Conservation (phyloP, 2,797 vertebrate species). For the Trachops cirrhosus region DNA sequence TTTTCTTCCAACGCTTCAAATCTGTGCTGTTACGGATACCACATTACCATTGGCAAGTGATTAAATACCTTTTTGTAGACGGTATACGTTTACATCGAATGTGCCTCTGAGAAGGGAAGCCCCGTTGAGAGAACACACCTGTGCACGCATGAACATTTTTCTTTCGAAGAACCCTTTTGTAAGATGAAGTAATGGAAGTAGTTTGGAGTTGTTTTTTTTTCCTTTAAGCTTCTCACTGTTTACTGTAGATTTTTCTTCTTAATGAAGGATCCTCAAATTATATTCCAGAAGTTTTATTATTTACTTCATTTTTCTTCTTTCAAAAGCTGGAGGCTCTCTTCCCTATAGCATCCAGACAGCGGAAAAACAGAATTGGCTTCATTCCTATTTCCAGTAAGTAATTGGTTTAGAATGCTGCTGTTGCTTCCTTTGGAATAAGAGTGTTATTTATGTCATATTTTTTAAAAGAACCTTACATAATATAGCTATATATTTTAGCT, state of each 20-base stretch:
- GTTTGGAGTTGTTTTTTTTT: not conserved
- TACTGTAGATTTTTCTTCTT: constrained; percentile 25
- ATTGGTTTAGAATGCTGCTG: not conserved
- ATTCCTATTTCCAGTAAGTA: constrained; percentile 96
- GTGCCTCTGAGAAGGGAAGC: not conserved
- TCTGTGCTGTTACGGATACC: not conserved
- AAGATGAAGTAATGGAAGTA: not conserved
- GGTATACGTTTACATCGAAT: not conserved
- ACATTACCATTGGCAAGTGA: too few relatives aligned
- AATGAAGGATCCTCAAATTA: constrained; percentile 25
- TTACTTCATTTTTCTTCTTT: constrained; percentile 55
- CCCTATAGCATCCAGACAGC: constrained; percentile 97
- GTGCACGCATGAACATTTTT: not conserved
- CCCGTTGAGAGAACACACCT: not conserved
- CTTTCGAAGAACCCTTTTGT: not conserved
- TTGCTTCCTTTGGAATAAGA: constrained; percentile 31
- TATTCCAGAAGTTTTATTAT: not conserved
- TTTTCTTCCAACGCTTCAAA: not conserved
- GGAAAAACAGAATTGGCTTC: constrained; percentile 96
- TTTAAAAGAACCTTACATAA: constrained; percentile 37
- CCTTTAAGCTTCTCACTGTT: not conserved
- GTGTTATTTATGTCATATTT: constrained; percentile 46
- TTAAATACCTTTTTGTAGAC: not conserved
- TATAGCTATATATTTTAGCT: constrained; percentile 54
- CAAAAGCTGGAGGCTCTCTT: constrained; percentile 95